Conservation (phyloP, 2,888 invertebrate species). For the Hecatera dysodea region DNA sequence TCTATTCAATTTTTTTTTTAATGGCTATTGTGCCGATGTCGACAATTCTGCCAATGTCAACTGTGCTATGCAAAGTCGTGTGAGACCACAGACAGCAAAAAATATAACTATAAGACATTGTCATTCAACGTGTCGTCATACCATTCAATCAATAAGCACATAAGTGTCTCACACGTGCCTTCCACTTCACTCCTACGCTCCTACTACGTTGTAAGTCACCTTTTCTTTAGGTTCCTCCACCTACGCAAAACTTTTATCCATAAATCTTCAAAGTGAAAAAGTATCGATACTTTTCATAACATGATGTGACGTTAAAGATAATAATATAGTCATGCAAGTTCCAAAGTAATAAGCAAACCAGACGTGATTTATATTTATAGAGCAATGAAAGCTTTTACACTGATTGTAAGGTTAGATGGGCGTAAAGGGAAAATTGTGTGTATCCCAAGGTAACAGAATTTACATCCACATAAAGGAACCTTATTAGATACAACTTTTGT, state of each 20-base stretch:
- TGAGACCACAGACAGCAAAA: too few species aligned
- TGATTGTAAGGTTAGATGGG: conserved; percentile 62
- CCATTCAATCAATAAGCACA: too few species aligned
- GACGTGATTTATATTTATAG: conserved; percentile 60
- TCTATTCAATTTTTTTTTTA: too few species aligned
- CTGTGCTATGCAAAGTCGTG: too few species aligned
- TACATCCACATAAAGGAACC: conserved; percentile 33
- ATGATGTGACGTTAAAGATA: conserved; percentile 25
- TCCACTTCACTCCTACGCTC: background rate
- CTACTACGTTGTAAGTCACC: background rate
- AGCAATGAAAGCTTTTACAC: conserved; percentile 64
- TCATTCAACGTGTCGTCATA: too few species aligned
- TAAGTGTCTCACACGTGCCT: background rate
- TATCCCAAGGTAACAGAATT: conserved; percentile 39
- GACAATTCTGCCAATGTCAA: too few species aligned
- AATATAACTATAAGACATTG: too few species aligned
- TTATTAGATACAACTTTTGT: background rate
- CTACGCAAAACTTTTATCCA: conserved; percentile 11
- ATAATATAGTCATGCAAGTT: conserved; percentile 51
- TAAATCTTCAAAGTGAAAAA: conserved; percentile 30
- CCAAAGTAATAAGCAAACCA: conserved; percentile 54
- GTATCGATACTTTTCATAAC: conserved; percentile 20
- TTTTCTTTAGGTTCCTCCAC: background rate
- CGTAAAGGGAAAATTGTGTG: conserved; percentile 50
- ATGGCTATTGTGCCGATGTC: too few species aligned